Evolutionary conservation across 2,113 vertebrate genomes (phyloP).

Genomic region (Tichodroma muraria): DNA sequence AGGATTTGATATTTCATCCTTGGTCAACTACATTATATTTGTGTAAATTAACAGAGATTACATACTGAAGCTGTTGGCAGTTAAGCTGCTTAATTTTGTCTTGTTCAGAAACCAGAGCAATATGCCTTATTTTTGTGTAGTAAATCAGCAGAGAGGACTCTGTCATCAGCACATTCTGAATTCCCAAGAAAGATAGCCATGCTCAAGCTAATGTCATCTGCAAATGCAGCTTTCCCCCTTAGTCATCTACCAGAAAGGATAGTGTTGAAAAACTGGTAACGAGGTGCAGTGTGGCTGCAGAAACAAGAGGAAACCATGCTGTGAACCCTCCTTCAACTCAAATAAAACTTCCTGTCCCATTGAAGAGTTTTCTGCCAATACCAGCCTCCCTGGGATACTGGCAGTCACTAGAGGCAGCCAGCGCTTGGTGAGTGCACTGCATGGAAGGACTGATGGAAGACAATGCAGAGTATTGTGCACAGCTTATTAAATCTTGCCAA

Average conservation of each 20-base stretch:
- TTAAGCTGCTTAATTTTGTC: background rate
- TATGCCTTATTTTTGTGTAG: background rate
- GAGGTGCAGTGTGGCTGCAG: background rate
- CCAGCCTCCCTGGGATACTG: background rate
- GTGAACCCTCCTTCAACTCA: background rate
- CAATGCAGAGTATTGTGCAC: background rate
- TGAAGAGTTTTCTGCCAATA: background rate
- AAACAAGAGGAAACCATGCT: background rate
- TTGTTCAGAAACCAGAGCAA: background rate
- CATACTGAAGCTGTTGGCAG: background rate
- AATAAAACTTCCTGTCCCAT: background rate
- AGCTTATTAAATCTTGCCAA: background rate
- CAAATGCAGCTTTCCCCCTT: background rate
- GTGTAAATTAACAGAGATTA: background rate
- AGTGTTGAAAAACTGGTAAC: background rate
- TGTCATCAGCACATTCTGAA: background rate
- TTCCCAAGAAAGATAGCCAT: background rate
- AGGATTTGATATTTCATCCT: background rate
- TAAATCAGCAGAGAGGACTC: background rate
- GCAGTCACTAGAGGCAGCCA: background rate
- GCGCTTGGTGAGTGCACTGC: fast-evolving
- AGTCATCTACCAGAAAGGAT: background rate
- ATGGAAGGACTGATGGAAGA: background rate
- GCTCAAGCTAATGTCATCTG: background rate
- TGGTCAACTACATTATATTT: background rate